Evolutionary conservation across 2,797 vertebrate species (phyloP).

Genomic region (Podargus strigoides): DNA sequence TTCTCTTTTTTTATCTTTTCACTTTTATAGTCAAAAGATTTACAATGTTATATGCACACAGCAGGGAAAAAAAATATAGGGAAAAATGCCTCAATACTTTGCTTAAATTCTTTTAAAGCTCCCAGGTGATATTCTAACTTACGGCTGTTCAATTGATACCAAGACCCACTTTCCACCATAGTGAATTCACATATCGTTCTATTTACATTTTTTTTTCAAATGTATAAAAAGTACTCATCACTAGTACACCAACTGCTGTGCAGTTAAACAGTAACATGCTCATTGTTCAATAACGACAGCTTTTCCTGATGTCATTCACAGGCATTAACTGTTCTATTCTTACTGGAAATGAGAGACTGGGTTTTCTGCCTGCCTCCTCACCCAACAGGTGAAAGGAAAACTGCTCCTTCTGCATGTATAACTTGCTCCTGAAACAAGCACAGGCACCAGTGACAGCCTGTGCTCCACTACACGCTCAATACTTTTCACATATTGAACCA

Average conservation of each 20-base stretch:
- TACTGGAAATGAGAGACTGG: background rate
- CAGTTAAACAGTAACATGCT: background rate
- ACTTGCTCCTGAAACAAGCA: background rate
- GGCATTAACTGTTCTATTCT: background rate
- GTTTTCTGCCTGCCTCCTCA: background rate
- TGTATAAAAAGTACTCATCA: background rate
- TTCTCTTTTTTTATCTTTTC: background rate
- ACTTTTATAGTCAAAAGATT: background rate
- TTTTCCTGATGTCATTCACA: background rate
- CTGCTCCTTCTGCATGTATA: background rate
- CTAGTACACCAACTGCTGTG: background rate
- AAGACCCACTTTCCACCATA: background rate
- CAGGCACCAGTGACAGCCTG: background rate
- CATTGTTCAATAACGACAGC: background rate
- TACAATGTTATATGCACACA: background rate
- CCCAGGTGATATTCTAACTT: background rate
- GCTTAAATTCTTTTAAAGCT: background rate
- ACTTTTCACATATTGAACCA: background rate
- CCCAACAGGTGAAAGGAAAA: background rate
- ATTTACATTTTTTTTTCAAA: background rate
- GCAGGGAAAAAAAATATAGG: background rate
- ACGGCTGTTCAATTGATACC: background rate
- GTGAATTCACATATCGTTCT: background rate
- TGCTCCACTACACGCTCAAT: background rate
- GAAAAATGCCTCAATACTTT: background rate